Evolutionary conservation across 2,888 invertebrate genomes (phyloP), one percentile per base, ranked within the genome.

Genomic region (Drosophila prolongata): DNA sequence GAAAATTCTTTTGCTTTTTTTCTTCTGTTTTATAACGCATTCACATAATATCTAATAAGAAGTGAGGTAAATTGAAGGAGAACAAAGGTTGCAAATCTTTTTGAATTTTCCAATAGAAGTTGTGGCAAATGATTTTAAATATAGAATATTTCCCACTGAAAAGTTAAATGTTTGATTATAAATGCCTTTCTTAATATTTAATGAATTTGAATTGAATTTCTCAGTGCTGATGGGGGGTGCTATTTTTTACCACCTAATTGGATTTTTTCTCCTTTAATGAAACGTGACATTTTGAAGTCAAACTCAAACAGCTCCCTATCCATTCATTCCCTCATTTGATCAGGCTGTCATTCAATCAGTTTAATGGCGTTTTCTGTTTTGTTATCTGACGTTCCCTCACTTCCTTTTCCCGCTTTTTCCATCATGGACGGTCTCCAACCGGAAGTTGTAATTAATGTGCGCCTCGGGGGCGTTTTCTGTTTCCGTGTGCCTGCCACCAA

Each of bases 401-500:
- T 69, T 37, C 68, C 68, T 55, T 44, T 30, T 42, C n/a, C 30
- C 58, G 64, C 44, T 47, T 56, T 70, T 62, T 47, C 46, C 44
- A 42, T 30, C 30, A 42, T 57, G 60, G 75, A 60, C 61, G 65
- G 70, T 64, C 66, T 62, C 67, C 65, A 37, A 75, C 87, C 83
- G 87, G 84, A 85, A 87, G 84, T 89, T 77, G 86, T 87, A 85
- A 85, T 85, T 85, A 85, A 85, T 89, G 89, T 71, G 82, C 69
- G 76, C 85, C 86, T 79, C 53, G 78, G 79, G 85, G 87, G 80
- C 89, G 84, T 83, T 88, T 75, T 76, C 73, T 50, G 68, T 53
- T 77, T 69, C 54, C 82, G 69, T 50, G 68, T 75, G 72, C 54
- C 44, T 54, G 42, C 34, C 59, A 14, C 80, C 74, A 53, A 49